Evolutionary conservation across 2,113 vertebrate genomes (phyloP).

Genomic region (Limanda limanda): DNA sequence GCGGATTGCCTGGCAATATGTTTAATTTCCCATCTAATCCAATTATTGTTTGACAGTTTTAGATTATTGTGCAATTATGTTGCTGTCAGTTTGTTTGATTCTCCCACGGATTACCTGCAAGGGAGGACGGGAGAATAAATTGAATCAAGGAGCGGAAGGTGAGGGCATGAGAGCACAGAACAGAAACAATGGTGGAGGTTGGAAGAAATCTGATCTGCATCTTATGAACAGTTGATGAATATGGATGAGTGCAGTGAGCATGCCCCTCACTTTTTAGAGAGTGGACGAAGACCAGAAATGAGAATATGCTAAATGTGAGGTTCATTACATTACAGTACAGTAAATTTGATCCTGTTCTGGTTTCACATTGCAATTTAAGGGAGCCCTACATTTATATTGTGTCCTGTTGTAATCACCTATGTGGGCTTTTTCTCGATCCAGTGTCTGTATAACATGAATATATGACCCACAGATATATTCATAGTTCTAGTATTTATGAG

Average conservation of each 20-base stretch:
- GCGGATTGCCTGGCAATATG: background rate
- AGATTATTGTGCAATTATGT: background rate
- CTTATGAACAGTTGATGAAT: slow-evolving; percentile 43
- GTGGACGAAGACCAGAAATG: slow-evolving; percentile 11
- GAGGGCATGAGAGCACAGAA: slow-evolving; percentile 46
- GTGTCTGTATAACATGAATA: too few species aligned
- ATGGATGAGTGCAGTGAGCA: slow-evolving; percentile 39
- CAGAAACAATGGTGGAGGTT: slow-evolving; percentile 22
- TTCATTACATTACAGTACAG: too few species aligned
- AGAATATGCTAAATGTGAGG: background rate
- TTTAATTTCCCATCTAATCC: background rate
- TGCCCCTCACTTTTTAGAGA: slow-evolving; percentile 15
- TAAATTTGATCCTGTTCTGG: too few species aligned
- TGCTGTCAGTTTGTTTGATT: slow-evolving; percentile 83
- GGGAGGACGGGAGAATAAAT: slow-evolving; percentile 25
- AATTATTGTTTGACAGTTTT: background rate
- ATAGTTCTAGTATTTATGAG: too few species aligned
- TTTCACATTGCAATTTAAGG: too few species aligned
- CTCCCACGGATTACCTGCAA: slow-evolving; percentile 84
- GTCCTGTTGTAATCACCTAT: too few species aligned
- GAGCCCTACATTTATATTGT: too few species aligned
- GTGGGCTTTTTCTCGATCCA: too few species aligned
- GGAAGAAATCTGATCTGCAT: slow-evolving; percentile 52
- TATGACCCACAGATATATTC: too few species aligned
- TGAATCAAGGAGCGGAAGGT: slow-evolving; percentile 37